phyloP scores from a whole-genome alignment of 1,140 invertebrate species.

The Geopemphigus sp. region DNA sequence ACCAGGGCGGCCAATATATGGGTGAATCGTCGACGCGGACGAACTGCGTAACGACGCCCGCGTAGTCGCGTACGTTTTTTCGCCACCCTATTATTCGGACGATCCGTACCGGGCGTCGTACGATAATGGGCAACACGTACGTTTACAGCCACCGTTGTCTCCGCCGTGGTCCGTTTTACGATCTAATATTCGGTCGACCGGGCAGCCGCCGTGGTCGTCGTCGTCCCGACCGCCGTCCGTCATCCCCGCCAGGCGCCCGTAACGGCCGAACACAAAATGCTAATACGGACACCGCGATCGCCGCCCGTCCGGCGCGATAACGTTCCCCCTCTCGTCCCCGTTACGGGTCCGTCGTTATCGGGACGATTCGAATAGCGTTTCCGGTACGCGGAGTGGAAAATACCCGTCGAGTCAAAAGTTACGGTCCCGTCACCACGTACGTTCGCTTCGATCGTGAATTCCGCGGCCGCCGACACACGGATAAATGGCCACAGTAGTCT shows the following conservation, averaged over 20 bases:
- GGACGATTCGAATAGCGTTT: slow-evolving; percentile 5
- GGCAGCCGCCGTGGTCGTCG: neutral
- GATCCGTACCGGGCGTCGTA: neutral
- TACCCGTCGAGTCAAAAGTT: slow-evolving; percentile 6
- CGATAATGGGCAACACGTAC: too few relatives aligned
- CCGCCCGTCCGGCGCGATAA: too few relatives aligned
- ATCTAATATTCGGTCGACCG: neutral
- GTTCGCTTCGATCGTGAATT: neutral
- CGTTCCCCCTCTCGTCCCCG: neutral
- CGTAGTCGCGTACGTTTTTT: too few relatives aligned
- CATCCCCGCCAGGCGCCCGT: too few relatives aligned
- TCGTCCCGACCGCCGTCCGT: neutral
- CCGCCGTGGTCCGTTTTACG: neutral
- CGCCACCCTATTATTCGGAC: too few relatives aligned
- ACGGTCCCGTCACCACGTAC: neutral
- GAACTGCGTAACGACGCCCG: too few relatives aligned
- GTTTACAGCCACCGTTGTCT: too few relatives aligned
- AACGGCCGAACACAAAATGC: neutral
- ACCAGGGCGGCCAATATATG: too few relatives aligned
- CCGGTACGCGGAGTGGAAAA: neutral
- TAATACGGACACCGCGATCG: neutral
- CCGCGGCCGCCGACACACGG: too few relatives aligned
- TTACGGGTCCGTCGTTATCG: neutral
- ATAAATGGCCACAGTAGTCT: too few relatives aligned
- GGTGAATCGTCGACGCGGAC: too few relatives aligned